Evolutionary conservation across 2,888 invertebrate genomes (phyloP).

Genomic region (Drosophila longiperda): DNA sequence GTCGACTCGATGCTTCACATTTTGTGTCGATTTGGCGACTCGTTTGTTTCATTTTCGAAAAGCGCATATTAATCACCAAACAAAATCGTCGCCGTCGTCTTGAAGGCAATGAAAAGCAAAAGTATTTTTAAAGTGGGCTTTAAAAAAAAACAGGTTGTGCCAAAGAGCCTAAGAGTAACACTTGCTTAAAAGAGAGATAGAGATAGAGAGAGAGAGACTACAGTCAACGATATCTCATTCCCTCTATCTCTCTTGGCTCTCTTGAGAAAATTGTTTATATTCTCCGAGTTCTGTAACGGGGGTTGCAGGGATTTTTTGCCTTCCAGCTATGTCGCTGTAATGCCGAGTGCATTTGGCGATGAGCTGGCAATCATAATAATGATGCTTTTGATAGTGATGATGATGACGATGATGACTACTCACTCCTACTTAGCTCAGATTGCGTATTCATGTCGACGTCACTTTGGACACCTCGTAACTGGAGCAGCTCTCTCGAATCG

Average conservation of each 20-base stretch:
- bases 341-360: slow-evolving; percentile 64
- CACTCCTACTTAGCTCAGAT: slow-evolving; percentile 3
- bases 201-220: background rate
- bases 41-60: slow-evolving; percentile 68
- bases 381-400: slow-evolving; percentile 26
- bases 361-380: slow-evolving; percentile 36
- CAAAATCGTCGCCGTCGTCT: slow-evolving; percentile 60
- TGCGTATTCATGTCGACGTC: slow-evolving; percentile 61
- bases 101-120: slow-evolving; percentile 79
- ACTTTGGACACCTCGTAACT: slow-evolving; percentile 70
- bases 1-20: slow-evolving; percentile 45
- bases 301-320: background rate
- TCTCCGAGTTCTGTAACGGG: slow-evolving; percentile 4
- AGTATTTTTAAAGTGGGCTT: slow-evolving; percentile 79
- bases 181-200: slow-evolving; percentile 58
- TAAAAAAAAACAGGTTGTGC: slow-evolving; percentile 74
- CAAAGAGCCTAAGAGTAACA: slow-evolving; percentile 66
- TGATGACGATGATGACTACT: slow-evolving; percentile 7
- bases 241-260: slow-evolving; percentile 13
- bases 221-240: background rate
- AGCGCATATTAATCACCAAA: slow-evolving; percentile 78
- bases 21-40: slow-evolving; percentile 55
- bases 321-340: slow-evolving; percentile 57
- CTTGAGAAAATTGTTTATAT: slow-evolving; percentile 42
- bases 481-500: slow-evolving; percentile 31